Base-by-base conservation (phyloP, 2,797 vertebrate species). In the Sphaeramia orbicularis region DNA sequence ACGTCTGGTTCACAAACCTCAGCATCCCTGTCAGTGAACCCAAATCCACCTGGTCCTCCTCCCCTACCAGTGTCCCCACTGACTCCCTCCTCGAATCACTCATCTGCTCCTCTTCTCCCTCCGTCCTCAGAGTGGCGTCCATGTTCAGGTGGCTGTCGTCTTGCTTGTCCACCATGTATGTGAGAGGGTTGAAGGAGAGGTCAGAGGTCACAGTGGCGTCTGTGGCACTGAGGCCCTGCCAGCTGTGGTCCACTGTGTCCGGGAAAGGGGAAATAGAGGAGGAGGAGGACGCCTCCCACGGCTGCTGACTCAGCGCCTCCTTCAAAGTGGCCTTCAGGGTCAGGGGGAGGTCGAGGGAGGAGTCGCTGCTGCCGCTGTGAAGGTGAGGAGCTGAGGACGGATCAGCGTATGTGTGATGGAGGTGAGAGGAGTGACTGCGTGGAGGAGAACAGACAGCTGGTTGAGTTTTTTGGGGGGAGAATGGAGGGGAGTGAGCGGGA, bases 111-210 rank as follows among this genome's bases (percentile, higher is more conserved):
- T 44, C 19, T 0, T 53, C 70, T 16, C 35, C 61, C 35, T 74
- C 74, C 55, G 36, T 65, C 54, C 7, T 12, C 2, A 14, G 10
- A 5, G 24, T 14, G 52, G 51, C 76, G 42, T 86, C 74, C 41
- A 38, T 15, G 7, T 69, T 24, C 5, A 54, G 32, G 52, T 71
- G 52, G 30, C 12, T 9, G 0, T 48, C 24, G 0, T 18, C 41
- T 12, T 42, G 47, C 65, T 77, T 80, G 41, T 93, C 92, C 57
- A 84, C 40, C 83, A 89, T 81, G 88, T 95, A 95, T 0, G 93
- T 92, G 55, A 96, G 91, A 2, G 95, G 93, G 84, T 96, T 95
- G 76, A 96, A 96, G 68, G 95, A 94, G 52, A 80, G 64, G 72
- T 95, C 93, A 1, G 89, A 88, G 19, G 87, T 24, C 0, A 48